These are phyloP conservation scores for Caenorhabditis sulstoni DNA, from an alignment of 2,888 invertebrate species.

Conservation along the genomic window DNA sequence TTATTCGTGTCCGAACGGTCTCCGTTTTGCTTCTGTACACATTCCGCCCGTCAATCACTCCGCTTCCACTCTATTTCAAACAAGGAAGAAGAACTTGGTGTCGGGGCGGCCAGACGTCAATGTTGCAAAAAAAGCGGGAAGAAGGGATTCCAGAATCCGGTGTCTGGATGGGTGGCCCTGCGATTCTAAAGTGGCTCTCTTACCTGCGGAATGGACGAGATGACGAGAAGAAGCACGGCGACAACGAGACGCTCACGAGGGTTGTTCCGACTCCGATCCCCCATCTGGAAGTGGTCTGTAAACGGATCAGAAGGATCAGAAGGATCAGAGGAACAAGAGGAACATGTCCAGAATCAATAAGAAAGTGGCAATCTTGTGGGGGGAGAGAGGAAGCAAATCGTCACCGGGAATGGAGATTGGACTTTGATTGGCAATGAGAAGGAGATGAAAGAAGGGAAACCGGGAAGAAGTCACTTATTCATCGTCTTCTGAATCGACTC, in stretches of 20 bases:
- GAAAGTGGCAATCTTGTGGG: constrained; percentile 31
- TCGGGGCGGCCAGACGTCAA: constrained; percentile 14
- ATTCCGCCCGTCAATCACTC: constrained; percentile 44
- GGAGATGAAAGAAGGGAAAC: constrained; percentile 22
- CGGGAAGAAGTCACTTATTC: constrained; percentile 1
- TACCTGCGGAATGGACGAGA: constrained; percentile 34
- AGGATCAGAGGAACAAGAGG: background rate
- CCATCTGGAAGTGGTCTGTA: constrained; percentile 37
- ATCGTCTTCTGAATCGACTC: constrained; percentile 30
- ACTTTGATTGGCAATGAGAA: constrained; percentile 57
- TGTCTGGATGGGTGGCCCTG: constrained; percentile 35
- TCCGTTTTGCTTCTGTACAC: constrained; percentile 53
- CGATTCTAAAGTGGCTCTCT: constrained; percentile 25
- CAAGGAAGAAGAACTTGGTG: constrained; percentile 38
- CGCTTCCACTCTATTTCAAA: constrained; percentile 35
- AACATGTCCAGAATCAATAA: constrained; percentile 12
- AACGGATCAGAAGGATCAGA: background rate
- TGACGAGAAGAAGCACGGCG: constrained; percentile 1
- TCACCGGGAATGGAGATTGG: constrained; percentile 40
- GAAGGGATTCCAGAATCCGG: constrained; percentile 5
- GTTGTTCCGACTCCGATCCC: constrained; percentile 46
- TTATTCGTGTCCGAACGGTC: constrained; percentile 56
- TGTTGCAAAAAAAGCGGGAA: constrained; percentile 37
- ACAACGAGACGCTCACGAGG: background rate
- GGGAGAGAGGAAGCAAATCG: constrained; percentile 29